Base-by-base conservation (phyloP, 2,797 vertebrate genomes). In the Sciurus vulgaris region DNA sequence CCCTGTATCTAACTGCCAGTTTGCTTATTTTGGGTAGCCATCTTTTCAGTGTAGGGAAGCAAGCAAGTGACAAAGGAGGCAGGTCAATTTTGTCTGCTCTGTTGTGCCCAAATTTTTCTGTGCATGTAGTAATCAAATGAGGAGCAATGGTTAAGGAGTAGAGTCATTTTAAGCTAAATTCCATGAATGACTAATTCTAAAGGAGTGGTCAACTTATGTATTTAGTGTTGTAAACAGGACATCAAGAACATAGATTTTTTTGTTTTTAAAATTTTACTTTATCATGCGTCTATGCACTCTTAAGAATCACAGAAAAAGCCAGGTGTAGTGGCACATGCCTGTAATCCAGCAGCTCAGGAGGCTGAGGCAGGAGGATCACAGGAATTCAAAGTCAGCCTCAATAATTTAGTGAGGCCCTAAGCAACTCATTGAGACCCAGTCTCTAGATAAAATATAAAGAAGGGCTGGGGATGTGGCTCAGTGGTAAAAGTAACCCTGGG, bases 91-190 rank as follows among this genome's bases (percentile, higher is more conserved):
- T 35, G 41, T 15, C 41, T 74, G 38, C 49, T 72, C 18, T 91
- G 18, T 49, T 54, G 26, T 28, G 63, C 56, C 54, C 41, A 81
- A 30, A 65, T 79, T 26, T 70, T 47, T 87, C 82, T 63, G 73
- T 59, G 78, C 7, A 17, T 14, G 24, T 6, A 69, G 12, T 73
- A 74, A 89, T 89, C 28, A 81, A 73, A 73, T 18, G 90, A 91
- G 59, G 18, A 82, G n/a, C 41, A 73, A 67, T 0, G 38, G 17
- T 73, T 84, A 65, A 76, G 54, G 24, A 69, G 20, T 26, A 54
- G 18, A 73, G 24, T 86, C 63, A 87, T 28, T 73, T 77, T 26
- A 95, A 91, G 63, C 73, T 49, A 59, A 63, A 69, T 84, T 79
- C 44, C 22, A n/a, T 33, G 54, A 90, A 51, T 49, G 38, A 67